phyloP scores from a whole-genome alignment of 2,888 invertebrate species.

The Lypha dubia region DNA sequence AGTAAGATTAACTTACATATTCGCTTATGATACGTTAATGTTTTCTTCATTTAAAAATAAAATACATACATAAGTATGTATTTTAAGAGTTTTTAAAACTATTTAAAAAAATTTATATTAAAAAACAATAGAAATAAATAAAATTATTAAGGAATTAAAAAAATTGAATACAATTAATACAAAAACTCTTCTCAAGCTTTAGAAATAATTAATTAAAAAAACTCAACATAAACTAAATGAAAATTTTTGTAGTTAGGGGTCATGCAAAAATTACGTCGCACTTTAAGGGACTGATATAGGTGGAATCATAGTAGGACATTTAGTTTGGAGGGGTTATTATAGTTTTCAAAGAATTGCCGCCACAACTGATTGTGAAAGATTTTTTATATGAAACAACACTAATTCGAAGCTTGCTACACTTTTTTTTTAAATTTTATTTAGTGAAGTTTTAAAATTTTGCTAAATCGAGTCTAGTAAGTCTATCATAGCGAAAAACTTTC shows the following conservation, averaged over 20 bases:
- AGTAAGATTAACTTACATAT: conserved; percentile 62
- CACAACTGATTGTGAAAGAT: no score
- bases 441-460: no score
- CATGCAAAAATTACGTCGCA: background rate
- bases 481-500: no score
- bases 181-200: conserved; percentile 65
- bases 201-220: conserved; percentile 55
- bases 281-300: background rate
- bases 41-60: conserved; percentile 65
- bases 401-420: no score
- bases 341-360: no score
- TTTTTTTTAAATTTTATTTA: no score
- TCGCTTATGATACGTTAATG: conserved; percentile 70
- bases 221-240: conserved; percentile 30
- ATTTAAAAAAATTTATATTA: conserved; percentile 62
- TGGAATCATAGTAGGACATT: no score
- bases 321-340: no score
- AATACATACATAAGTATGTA: conserved; percentile 11
- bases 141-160: conserved; percentile 38
- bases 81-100: conserved; percentile 50
- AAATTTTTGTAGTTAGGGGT: conserved; percentile 61
- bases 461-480: no score
- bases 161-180: conserved; percentile 55
- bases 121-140: conserved; percentile 45
- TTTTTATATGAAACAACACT: no score